phyloP scores from a whole-genome alignment of 1,140 invertebrate species.

The Diachasmimorpha longicaudata region DNA sequence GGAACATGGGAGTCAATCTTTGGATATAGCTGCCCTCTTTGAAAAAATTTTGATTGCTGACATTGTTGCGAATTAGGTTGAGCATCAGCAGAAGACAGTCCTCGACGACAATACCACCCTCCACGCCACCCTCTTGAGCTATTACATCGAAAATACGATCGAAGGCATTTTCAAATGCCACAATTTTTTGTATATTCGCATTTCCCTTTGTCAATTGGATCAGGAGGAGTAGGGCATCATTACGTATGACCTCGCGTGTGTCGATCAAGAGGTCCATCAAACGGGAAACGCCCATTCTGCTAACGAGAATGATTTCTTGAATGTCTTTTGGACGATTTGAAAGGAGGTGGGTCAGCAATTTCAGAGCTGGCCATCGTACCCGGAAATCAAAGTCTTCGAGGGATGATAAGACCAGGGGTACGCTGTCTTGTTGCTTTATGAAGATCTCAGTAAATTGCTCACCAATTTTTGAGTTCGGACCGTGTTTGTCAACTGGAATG shows the following conservation, averaged over 20 bases:
- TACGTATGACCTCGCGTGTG: constrained; percentile 93
- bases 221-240: constrained; percentile 91
- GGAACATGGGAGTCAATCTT: constrained; percentile 86
- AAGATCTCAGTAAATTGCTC: constrained; percentile 99
- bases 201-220: constrained; percentile 94
- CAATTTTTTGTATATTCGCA: constrained; percentile 99
- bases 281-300: constrained; percentile 97
- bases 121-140: constrained; percentile 86
- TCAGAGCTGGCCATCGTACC: constrained; percentile 87
- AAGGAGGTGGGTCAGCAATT: constrained; percentile 82
- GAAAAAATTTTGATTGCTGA: constrained; percentile 98
- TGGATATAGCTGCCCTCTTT: constrained; percentile 97
- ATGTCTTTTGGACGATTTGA: constrained; percentile 87
- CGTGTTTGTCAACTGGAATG: constrained; percentile 56
- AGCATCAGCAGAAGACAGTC: constrained; percentile 96
- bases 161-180: constrained; percentile 99
- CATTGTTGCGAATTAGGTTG: constrained; percentile 93
- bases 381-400: constrained; percentile 96
- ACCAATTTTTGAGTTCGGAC: constrained; percentile 67
- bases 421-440: constrained; percentile 89
- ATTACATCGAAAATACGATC: constrained; percentile 95
- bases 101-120: constrained; percentile 98
- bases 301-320: constrained; percentile 93
- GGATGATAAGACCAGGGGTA: constrained; percentile 82
- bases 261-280: constrained; percentile 96